Evolutionary conservation across 2,797 vertebrate genomes (phyloP).

Genomic region (Xyrichtys novacula): DNA sequence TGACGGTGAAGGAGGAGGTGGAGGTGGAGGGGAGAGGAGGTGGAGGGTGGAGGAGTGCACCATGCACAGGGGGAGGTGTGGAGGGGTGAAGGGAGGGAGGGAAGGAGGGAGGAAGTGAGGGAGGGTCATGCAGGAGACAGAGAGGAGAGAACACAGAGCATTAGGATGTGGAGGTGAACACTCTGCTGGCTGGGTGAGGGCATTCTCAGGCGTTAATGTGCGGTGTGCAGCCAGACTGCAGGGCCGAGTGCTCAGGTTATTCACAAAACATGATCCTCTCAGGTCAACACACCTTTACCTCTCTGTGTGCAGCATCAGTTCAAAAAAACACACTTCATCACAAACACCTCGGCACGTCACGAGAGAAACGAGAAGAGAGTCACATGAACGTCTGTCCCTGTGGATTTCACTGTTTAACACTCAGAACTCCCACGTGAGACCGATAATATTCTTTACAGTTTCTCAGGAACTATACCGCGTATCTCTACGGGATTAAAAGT

Average conservation of each 20-base stretch:
- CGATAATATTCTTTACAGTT: too few relatives aligned
- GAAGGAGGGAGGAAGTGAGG: slow-evolving; percentile 4
- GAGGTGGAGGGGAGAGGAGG: slow-evolving; percentile 65
- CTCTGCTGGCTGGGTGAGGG: slow-evolving; percentile 66
- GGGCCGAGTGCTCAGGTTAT: slow-evolving; percentile 65
- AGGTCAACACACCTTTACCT: slow-evolving; percentile 19
- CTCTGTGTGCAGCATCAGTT: slow-evolving; percentile 5
- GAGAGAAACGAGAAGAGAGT: too few relatives aligned
- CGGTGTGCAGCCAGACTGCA: slow-evolving; percentile 75
- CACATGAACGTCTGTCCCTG: too few relatives aligned
- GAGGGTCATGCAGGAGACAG: slow-evolving; percentile 85
- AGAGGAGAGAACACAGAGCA: slow-evolving; percentile 91
- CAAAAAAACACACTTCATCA: slow-evolving; percentile 9
- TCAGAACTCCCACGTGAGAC: too few relatives aligned
- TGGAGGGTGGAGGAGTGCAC: too few relatives aligned
- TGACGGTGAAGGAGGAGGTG: slow-evolving; percentile 47
- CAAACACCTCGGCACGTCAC: background rate
- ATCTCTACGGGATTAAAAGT: too few relatives aligned
- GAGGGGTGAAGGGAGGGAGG: slow-evolving; percentile 33
- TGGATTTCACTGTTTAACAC: too few relatives aligned
- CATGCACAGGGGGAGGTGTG: background rate
- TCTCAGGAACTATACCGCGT: too few relatives aligned
- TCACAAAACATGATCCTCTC: slow-evolving; percentile 16
- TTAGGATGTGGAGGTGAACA: slow-evolving; percentile 88
- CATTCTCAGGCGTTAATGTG: slow-evolving; percentile 81